These are phyloP conservation scores for Stenopsyche tienmushanensis DNA, from an alignment of 1,140 invertebrate species.

Conservation along the genomic window DNA sequence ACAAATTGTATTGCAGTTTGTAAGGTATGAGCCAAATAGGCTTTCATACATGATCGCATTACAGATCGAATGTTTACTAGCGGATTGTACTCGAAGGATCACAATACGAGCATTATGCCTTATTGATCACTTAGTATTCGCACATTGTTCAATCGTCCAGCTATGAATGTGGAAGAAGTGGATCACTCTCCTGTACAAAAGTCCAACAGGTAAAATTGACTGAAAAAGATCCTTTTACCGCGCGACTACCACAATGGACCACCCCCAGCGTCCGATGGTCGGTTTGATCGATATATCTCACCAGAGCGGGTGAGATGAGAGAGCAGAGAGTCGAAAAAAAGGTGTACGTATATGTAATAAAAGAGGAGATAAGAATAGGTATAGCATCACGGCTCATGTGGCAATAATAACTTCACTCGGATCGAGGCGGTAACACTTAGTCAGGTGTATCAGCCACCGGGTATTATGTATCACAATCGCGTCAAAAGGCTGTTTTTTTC, in stretches of 20 bases:
- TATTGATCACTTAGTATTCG: constrained; percentile 1
- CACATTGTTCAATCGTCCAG: neutral
- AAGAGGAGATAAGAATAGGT: constrained; percentile 1
- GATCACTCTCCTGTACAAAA: neutral
- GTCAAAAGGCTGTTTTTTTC: too few species aligned
- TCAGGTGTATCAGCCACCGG: neutral
- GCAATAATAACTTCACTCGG: constrained; percentile 13
- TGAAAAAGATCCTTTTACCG: constrained; percentile 4
- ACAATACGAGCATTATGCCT: too few species aligned
- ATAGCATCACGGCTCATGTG: constrained; percentile 26
- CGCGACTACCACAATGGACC: constrained; percentile 23
- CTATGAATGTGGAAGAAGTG: constrained; percentile 8
- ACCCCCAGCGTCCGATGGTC: neutral
- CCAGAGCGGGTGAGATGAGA: neutral
- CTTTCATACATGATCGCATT: too few species aligned
- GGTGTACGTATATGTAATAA: neutral
- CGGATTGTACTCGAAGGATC: too few species aligned
- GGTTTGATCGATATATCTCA: constrained; percentile 9
- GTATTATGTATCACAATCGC: too few species aligned
- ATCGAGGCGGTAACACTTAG: too few species aligned
- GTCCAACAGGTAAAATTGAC: constrained; percentile 24
- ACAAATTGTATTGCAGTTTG: too few species aligned
- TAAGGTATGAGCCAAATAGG: too few species aligned
- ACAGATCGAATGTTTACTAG: too few species aligned
- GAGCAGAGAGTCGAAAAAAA: constrained; percentile 4